These are phyloP conservation scores for Tipula confusa DNA, from an alignment of 2,888 invertebrate species.

Conservation along the genomic window DNA sequence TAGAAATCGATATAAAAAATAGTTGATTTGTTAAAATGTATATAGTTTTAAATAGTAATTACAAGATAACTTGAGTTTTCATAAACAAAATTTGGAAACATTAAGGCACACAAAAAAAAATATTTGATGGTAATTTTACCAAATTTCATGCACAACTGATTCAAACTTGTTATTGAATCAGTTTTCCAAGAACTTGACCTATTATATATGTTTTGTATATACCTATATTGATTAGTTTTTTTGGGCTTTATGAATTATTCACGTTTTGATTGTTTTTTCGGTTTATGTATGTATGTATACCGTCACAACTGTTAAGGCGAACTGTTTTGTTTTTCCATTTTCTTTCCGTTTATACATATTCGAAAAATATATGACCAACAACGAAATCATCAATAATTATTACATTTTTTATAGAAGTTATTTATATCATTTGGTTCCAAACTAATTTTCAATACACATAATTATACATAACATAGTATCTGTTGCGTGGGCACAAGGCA, in stretches of 20 bases:
- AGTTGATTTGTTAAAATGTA: not conserved
- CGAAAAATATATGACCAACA: not conserved
- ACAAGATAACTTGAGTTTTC: not conserved
- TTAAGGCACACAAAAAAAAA: not conserved
- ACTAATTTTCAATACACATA: not conserved
- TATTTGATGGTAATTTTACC: not conserved
- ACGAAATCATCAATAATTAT: not conserved
- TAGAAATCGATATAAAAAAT: slow-evolving; percentile 46
- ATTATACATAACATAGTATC: not conserved
- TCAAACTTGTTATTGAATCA: not conserved
- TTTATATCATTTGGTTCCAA: not conserved
- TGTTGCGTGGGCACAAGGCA: not conserved
- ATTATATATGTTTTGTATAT: too few relatives aligned
- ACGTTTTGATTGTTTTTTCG: slow-evolving; percentile 15
- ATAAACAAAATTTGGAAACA: slow-evolving; percentile 1
- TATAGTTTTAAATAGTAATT: not conserved
- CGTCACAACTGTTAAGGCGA: not conserved
- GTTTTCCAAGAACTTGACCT: slow-evolving; percentile 25
- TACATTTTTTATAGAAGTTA: not conserved
- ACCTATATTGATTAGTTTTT: not conserved
- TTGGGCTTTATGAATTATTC: not conserved
- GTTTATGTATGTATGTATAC: not conserved
- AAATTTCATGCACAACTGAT: slow-evolving; percentile 12
- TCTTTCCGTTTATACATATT: not conserved
- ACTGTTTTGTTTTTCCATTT: not conserved